phyloP scores from a whole-genome alignment of 2,113 vertebrate species.

The Corythoichthys intestinalis region DNA sequence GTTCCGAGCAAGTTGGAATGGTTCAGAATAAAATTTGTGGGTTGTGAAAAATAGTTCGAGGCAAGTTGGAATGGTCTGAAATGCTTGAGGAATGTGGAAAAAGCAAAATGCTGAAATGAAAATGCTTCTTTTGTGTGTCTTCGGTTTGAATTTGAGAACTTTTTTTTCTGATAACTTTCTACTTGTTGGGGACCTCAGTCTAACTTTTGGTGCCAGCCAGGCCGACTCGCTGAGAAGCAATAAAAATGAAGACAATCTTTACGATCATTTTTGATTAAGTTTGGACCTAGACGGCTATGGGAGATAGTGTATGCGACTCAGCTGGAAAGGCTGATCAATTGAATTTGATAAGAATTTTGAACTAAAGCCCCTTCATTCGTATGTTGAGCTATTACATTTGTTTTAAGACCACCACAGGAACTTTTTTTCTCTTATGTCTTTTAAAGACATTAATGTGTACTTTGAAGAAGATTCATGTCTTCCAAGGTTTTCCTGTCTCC shows the following conservation, averaged over 20 bases:
- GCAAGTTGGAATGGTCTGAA: neutral
- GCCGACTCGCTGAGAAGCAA: neutral
- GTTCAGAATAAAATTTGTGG: too few relatives aligned
- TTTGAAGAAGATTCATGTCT: conserved; percentile 1
- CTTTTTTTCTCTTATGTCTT: neutral
- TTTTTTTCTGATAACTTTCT: neutral
- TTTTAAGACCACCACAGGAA: neutral
- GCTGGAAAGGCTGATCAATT: neutral
- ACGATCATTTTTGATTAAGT: neutral
- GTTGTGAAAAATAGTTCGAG: too few relatives aligned
- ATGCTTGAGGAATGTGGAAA: neutral
- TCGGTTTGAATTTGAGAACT: neutral
- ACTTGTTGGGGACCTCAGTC: neutral
- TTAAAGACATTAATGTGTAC: neutral
- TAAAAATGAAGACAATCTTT: neutral
- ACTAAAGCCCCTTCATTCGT: neutral
- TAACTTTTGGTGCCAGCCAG: neutral
- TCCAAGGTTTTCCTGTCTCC: neutral
- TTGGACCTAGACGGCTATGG: neutral
- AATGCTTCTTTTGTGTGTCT: neutral
- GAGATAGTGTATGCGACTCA: neutral
- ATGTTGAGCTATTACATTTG: neutral
- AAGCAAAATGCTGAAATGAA: neutral
- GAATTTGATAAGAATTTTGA: neutral
- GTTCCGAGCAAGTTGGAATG: neutral